Base-by-base conservation (phyloP, 2,113 vertebrate genomes). In the Amphiprion ocellaris region DNA sequence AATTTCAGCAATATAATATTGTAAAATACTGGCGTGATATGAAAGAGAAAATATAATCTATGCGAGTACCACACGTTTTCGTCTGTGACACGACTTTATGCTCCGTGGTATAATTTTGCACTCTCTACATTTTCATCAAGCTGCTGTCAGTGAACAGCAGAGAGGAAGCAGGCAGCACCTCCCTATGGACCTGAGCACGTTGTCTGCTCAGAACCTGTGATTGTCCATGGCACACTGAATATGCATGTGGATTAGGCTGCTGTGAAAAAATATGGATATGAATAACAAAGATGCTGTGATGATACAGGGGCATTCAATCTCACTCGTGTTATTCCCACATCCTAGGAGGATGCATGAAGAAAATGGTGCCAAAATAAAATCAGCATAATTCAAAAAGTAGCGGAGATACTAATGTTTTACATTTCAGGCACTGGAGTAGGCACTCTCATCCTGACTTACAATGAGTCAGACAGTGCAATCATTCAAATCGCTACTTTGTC, bases 201-300 rank as follows among this genome's bases (percentile, higher is more conserved):
- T 59, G 77, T 86, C 72, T 49, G 63, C 72, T 82, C 78, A 50
- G 63, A 83, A 50, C 64, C 82, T 44, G 71, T 70, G 86, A 83
- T 88, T 84, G 87, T 86, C 83, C 72, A 33, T 50, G 12, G 26
- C 58, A 49, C 26, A 33, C 58, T 83, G 71, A 88, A 86, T 88
- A 81, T 86, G 84, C 76, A 86, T 74, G 74, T 73, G 79, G 69
- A 91, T 78, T 72, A 76, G 75, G 37, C 53, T 47, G 60, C 68
- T 60, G 81, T 83, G 76, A 81, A 82, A 81, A 82, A 79, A 79
- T 59, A 81, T 79, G 75, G 72, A 68, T 78, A 82, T 85, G 90
- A 88, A 82, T 87, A 85, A 89, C 83, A 91, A 84, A 87, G 56
- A 82, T 84, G 33, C 68, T 59, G 24, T 33, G 55, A 81, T 54